Conservation (phyloP, 2,113 vertebrate genomes). For the Lasiurus borealis region DNA sequence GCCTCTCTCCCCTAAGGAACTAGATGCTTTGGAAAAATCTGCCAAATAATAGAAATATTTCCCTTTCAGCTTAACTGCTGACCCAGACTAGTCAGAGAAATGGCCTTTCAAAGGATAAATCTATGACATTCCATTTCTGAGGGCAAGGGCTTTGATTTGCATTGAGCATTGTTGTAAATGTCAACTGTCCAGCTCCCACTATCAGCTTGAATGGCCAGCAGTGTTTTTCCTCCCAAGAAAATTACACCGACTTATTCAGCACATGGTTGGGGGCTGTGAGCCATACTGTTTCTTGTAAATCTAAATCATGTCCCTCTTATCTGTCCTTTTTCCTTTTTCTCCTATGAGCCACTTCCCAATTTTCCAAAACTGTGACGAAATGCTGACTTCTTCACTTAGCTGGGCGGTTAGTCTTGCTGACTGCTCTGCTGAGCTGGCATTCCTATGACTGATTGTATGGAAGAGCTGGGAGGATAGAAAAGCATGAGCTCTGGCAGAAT, state of each 20-base stretch:
- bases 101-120: constrained; percentile 71
- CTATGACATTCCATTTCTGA: constrained; percentile 76
- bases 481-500: not conserved
- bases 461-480: not conserved
- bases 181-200: constrained; percentile 67
- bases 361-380: constrained; percentile 47
- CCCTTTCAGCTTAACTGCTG: constrained; percentile 75
- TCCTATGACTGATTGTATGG: not conserved
- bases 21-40: constrained; percentile 56
- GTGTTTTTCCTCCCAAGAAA: constrained; percentile 65
- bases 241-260: constrained; percentile 36
- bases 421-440: not conserved
- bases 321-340: constrained; percentile 52
- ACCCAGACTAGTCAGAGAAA: constrained; percentile 71
- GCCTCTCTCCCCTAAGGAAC: constrained; percentile 8
- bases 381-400: not conserved
- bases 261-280: not conserved
- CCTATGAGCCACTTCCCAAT: not conserved
- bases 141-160: constrained; percentile 66
- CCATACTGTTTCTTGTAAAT: constrained; percentile 37
- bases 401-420: not conserved
- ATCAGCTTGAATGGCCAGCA: constrained; percentile 68
- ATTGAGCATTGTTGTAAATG: constrained; percentile 80
- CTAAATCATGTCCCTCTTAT: constrained; percentile 9
- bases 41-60: constrained; percentile 75